phyloP scores from a whole-genome alignment of 2,113 vertebrate species.

The Forbesichthys agassizii region DNA sequence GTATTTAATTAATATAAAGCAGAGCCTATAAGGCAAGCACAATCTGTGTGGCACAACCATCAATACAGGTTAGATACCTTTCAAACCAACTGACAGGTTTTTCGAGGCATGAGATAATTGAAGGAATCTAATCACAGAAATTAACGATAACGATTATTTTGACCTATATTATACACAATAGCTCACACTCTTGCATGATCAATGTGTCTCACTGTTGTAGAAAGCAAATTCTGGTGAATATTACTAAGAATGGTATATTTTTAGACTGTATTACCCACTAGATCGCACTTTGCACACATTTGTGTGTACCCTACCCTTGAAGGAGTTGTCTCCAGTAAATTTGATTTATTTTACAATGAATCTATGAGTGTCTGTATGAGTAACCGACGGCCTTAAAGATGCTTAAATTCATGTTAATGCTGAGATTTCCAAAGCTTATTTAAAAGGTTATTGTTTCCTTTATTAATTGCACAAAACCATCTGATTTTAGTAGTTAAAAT shows the following conservation, averaged over 20 bases:
- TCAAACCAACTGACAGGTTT: too few relatives aligned
- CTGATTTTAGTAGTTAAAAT: neutral
- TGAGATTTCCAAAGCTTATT: conserved; percentile 59
- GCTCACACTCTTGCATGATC: conserved; percentile 5
- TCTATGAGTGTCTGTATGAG: conserved; percentile 55
- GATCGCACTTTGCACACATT: conserved; percentile 1
- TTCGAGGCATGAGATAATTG: conserved; percentile 16
- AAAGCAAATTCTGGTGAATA: conserved; percentile 4
- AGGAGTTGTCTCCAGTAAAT: conserved; percentile 2
- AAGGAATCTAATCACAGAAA: conserved; percentile 9
- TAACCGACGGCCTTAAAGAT: conserved; percentile 80
- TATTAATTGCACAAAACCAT: conserved; percentile 12
- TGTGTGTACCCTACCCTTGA: neutral
- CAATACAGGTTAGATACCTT: too few relatives aligned
- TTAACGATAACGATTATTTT: conserved; percentile 28
- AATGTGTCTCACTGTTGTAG: conserved; percentile 27
- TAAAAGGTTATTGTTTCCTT: conserved; percentile 21
- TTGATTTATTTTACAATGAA: conserved; percentile 26
- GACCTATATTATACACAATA: conserved; percentile 67
- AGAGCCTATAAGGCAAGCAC: conserved; percentile 28
- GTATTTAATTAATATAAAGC: conserved; percentile 20
- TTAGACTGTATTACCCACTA: conserved; percentile 4
- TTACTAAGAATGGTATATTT: conserved; percentile 1
- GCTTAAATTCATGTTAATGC: conserved; percentile 48
- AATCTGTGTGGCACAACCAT: conserved; percentile 1